These are phyloP conservation scores for honey bee (Apis mellifera) DNA, from an alignment of 1,140 invertebrate species.

Conservation along the genomic window Amel_HAv3.1 CM009938.2:5271501-5272000, in stretches of 20 bases:
- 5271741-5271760: constrained; percentile 33
- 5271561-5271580: neutral
- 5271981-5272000: constrained; percentile 61
- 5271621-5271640: neutral
- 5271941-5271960: constrained; percentile 65
- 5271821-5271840: constrained; percentile 35
- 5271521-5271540: neutral
- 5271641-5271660: neutral
- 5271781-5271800: constrained; percentile 55
- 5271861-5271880: neutral
- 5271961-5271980: constrained; percentile 55
- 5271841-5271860: neutral
- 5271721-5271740: neutral
- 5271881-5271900: neutral
- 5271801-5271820: constrained; percentile 62
- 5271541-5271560: constrained; percentile 7
- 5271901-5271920: constrained; percentile 40
- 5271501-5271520: neutral
- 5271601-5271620: neutral
- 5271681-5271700: constrained; percentile 8
- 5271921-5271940: constrained; percentile 44
- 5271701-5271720: neutral
- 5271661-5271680: neutral
- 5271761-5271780: constrained; percentile 52
- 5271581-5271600: constrained; percentile 1